Conservation (phyloP, 2,888 invertebrate species). For the Sclerodermus sp. region DNA sequence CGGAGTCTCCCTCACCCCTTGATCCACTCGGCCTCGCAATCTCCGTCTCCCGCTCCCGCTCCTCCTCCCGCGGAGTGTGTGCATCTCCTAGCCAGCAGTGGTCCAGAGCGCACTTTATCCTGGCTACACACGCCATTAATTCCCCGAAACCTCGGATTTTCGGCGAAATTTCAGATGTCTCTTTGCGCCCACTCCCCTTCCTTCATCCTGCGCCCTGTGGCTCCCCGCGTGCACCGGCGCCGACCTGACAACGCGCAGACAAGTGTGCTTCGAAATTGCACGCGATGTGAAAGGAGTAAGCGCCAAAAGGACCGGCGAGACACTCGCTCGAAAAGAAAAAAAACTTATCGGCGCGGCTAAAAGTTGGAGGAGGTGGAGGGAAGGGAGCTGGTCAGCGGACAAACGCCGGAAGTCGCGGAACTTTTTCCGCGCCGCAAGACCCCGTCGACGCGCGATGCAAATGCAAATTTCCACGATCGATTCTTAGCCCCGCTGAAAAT, state of each 20-base stretch:
- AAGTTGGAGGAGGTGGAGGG: slow-evolving; percentile 1
- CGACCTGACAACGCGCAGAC: slow-evolving; percentile 29
- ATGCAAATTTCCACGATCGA: slow-evolving; percentile 23
- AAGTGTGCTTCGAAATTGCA: slow-evolving; percentile 34
- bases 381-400: background rate
- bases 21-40: background rate
- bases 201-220: slow-evolving; percentile 10
- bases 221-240: slow-evolving; percentile 21
- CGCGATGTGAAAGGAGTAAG: slow-evolving; percentile 25
- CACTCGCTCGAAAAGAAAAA: slow-evolving; percentile 3
- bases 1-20: too few relatives aligned
- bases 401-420: slow-evolving; percentile 1
- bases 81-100: background rate
- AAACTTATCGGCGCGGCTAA: slow-evolving; percentile 3
- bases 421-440: slow-evolving; percentile 4
- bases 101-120: slow-evolving; percentile 31
- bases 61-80: slow-evolving; percentile 1
- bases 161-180: slow-evolving; percentile 36
- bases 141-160: slow-evolving; percentile 29
- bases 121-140: slow-evolving; percentile 42
- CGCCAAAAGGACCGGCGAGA: background rate
- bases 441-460: slow-evolving; percentile 10
- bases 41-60: slow-evolving; percentile 4
- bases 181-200: slow-evolving; percentile 25
- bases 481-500: slow-evolving; percentile 11